phyloP scores from a whole-genome alignment of 1,140 invertebrate species.

The Microplitis demolitor region DNA sequence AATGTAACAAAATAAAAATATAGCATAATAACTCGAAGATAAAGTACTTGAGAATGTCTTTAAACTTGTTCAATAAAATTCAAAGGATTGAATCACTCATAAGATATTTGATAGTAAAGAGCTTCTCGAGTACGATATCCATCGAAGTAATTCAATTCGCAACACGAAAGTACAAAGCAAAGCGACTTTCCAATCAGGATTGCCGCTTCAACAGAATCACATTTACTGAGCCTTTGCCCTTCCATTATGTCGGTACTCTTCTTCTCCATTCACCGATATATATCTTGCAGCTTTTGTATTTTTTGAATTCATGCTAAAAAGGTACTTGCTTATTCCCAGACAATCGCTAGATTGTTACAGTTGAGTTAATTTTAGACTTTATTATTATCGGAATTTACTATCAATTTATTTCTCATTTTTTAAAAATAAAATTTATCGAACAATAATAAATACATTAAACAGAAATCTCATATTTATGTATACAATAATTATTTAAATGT shows the following conservation, averaged over 20 bases:
- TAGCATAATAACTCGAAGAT: too few relatives aligned
- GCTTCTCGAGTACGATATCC: background rate
- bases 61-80: background rate
- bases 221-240: slow-evolving; percentile 13
- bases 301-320: background rate
- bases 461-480: background rate
- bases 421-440: too few relatives aligned
- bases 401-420: too few relatives aligned
- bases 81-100: background rate
- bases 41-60: background rate
- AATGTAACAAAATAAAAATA: too few relatives aligned
- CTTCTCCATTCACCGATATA: background rate
- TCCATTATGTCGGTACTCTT: background rate
- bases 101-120: slow-evolving; percentile 3
- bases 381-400: too few relatives aligned
- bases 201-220: slow-evolving; percentile 9
- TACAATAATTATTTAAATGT: background rate
- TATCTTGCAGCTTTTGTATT: background rate
- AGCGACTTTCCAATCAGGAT: background rate
- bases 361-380: too few relatives aligned
- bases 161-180: slow-evolving; percentile 11
- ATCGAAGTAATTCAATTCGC: slow-evolving; percentile 3
- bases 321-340: background rate
- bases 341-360: background rate
- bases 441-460: too few relatives aligned